Evolutionary conservation across 2,797 vertebrate species (phyloP).

Genomic region (Lophotriccus pileatus): DNA sequence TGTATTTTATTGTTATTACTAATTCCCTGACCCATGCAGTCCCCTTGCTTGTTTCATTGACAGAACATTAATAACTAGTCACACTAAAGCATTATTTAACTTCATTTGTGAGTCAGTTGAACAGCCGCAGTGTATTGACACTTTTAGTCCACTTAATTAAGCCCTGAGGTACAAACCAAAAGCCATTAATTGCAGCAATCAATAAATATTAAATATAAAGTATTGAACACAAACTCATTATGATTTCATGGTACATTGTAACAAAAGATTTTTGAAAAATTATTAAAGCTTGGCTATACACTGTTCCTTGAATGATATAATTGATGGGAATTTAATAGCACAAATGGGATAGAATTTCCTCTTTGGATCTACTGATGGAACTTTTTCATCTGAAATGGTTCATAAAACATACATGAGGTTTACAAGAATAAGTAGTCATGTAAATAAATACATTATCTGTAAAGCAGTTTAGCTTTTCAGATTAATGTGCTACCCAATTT

Average conservation of each 20-base stretch:
- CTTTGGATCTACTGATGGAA: background rate
- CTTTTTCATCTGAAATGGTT: background rate
- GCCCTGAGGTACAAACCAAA: conserved; percentile 8
- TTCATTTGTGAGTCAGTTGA: background rate
- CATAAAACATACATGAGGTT: background rate
- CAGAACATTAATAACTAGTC: background rate
- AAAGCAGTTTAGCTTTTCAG: background rate
- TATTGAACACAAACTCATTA: conserved; percentile 1
- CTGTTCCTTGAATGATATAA: background rate
- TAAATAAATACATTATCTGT: background rate
- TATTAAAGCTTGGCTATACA: background rate
- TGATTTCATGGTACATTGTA: background rate
- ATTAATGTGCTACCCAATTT: background rate
- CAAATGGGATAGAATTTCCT: background rate
- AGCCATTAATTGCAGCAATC: conserved; percentile 42
- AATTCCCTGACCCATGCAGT: background rate
- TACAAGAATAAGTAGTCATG: background rate
- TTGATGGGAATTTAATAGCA: background rate
- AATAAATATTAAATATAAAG: conserved; percentile 44
- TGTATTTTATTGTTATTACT: background rate
- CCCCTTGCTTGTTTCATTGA: background rate
- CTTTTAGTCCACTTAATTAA: conserved; percentile 45
- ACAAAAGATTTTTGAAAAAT: background rate
- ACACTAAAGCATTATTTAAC: background rate
- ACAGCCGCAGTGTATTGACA: background rate